Percentiles rank a stretch among this genome's conserved stretches.
These are phyloP conservation scores for Empis stercorea DNA, from an alignment of 2,888 invertebrate species.

Conservation along the genomic window DNA sequence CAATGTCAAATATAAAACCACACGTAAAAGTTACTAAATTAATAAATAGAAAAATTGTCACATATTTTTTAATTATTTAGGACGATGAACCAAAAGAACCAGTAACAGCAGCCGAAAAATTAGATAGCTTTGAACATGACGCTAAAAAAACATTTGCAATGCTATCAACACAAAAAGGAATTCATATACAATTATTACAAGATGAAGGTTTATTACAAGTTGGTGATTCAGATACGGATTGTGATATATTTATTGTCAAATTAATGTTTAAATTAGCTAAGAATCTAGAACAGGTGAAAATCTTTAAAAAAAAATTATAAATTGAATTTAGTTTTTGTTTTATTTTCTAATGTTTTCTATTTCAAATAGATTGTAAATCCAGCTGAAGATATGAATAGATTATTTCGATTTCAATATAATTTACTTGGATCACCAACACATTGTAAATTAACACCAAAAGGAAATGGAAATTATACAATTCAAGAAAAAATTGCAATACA, in stretches of 20 bases:
- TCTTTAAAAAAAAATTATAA: not conserved
- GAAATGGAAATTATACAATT: slow-evolving; percentile 26
- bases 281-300: slow-evolving; percentile 17
- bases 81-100: slow-evolving; percentile 5
- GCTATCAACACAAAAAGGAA: slow-evolving; percentile 28
- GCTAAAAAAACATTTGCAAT: slow-evolving; percentile 9
- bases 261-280: slow-evolving; percentile 24
- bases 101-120: slow-evolving; percentile 14
- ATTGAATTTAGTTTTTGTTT: no score
- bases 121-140: not conserved
- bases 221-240: slow-evolving; percentile 26
- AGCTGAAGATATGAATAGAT: slow-evolving; percentile 9
- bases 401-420: slow-evolving; percentile 21
- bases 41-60: no score
- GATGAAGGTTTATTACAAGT: slow-evolving; percentile 31
- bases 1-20: not conserved
- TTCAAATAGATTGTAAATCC: slow-evolving; percentile 17
- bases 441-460: slow-evolving; percentile 22
- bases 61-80: not conserved
- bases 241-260: slow-evolving; percentile 28
- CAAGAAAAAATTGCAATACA: slow-evolving; percentile 38
- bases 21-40: not conserved
- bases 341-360: not conserved
- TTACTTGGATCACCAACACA: slow-evolving; percentile 28
- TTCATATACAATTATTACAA: slow-evolving; percentile 29